These are phyloP conservation scores for Felis chaus DNA, from an alignment of 2,113 vertebrate species.

Conservation along the genomic window DNA sequence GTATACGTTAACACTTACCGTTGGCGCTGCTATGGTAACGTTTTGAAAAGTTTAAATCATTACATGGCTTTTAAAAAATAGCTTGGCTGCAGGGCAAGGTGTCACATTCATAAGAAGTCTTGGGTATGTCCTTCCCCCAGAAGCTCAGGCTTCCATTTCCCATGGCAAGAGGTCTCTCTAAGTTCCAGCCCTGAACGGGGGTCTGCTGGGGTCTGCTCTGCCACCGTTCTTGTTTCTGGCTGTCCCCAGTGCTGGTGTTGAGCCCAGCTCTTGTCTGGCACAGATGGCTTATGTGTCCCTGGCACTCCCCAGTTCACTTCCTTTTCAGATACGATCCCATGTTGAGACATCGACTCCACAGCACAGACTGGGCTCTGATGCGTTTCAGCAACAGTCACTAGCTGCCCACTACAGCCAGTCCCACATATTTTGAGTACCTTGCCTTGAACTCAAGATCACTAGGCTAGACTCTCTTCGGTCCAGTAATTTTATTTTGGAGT, in stretches of 20 bases:
- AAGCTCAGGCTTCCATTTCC: not conserved
- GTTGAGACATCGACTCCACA: not conserved
- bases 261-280: fast-evolving
- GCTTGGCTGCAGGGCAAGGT: not conserved
- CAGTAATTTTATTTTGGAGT: not conserved
- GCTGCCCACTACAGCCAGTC: not conserved
- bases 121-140: not conserved
- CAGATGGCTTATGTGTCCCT: fast-evolving
- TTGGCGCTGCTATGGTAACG: not conserved
- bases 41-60: not conserved
- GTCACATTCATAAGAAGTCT: not conserved
- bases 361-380: not conserved
- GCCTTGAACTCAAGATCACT: not conserved
- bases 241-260: no score
- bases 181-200: no score
- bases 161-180: not conserved
- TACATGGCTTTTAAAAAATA: not conserved
- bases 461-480: not conserved
- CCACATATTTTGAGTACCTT: not conserved
- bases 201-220: not conserved
- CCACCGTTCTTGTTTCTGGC: not conserved
- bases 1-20: not conserved
- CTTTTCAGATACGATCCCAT: not conserved
- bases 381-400: not conserved
- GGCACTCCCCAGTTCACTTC: not conserved